Percentiles rank a stretch among this genome's conserved stretches.
Conservation (phyloP, 2,797 vertebrate species). For the Coregonus suidteri region DNA sequence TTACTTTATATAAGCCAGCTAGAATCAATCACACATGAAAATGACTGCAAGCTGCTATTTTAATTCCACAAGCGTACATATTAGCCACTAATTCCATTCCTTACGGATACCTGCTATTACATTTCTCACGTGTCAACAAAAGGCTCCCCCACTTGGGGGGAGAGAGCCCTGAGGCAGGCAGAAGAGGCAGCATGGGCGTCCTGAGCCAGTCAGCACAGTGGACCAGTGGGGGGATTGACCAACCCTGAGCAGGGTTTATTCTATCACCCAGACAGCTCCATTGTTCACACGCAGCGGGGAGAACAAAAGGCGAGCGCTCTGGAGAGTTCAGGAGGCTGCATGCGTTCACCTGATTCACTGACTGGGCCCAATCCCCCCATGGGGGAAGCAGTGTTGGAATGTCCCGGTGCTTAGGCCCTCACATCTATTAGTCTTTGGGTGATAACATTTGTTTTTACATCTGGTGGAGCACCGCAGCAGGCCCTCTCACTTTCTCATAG, state of each 20-base stretch:
- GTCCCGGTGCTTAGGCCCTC: slow-evolving; percentile 47
- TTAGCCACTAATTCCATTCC: slow-evolving; percentile 44
- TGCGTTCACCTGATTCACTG: slow-evolving; percentile 72
- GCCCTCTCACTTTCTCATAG: not conserved
- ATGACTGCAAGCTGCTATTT: not conserved
- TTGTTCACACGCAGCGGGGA: slow-evolving; percentile 63
- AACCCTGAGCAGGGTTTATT: slow-evolving; percentile 54
- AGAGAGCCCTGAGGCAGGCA: slow-evolving; percentile 11
- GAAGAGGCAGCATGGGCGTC: slow-evolving; percentile 18
- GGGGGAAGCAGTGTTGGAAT: slow-evolving; percentile 26
- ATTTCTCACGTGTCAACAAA: slow-evolving; percentile 50
- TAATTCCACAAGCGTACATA: slow-evolving; percentile 42
- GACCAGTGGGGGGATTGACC: slow-evolving; percentile 37
- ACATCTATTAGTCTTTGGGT: slow-evolving; percentile 73
- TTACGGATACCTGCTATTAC: slow-evolving; percentile 5
- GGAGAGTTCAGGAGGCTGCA: slow-evolving; percentile 65
- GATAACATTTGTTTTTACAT: slow-evolving; percentile 71
- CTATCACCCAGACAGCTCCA: slow-evolving; percentile 72
- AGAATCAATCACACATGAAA: not conserved
- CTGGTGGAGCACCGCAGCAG: slow-evolving; percentile 30
- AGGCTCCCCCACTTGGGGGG: slow-evolving; percentile 22
- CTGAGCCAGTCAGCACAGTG: slow-evolving; percentile 25
- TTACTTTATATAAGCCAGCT: not conserved
- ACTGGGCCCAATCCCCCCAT: slow-evolving; percentile 50
- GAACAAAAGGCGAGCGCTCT: slow-evolving; percentile 69